Conservation (phyloP, 2,797 vertebrate species). For the Molossus alvarezi region DNA sequence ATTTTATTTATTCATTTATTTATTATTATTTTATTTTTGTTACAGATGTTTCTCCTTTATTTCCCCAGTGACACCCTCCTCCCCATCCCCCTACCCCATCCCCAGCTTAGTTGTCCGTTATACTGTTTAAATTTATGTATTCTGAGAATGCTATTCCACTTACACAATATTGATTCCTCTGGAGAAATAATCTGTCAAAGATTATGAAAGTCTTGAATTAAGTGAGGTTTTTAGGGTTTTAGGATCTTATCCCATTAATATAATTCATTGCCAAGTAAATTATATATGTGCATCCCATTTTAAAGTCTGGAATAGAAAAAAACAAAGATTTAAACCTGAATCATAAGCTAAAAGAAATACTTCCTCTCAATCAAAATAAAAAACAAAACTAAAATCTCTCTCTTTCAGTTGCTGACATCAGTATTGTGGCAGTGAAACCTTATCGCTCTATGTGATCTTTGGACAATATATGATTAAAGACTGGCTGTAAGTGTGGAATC, state of each 20-base stretch:
- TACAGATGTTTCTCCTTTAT: no score
- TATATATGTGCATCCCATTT: constrained; percentile 21
- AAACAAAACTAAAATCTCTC: not conserved
- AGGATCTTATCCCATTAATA: constrained; percentile 16
- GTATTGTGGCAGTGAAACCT: not conserved
- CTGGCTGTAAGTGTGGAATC: constrained; percentile 4
- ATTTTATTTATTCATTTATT: no score
- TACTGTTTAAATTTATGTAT: not conserved
- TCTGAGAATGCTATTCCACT: constrained; percentile 24
- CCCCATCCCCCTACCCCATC: no score
- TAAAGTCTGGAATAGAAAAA: constrained; percentile 57
- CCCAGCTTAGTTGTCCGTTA: no score
- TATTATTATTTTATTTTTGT: no score
- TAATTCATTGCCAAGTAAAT: constrained; percentile 10
- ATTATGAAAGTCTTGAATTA: constrained; percentile 51
- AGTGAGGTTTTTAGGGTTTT: not conserved
- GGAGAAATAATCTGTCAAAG: not conserved
- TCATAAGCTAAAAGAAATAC: constrained; percentile 48
- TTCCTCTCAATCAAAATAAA: not conserved
- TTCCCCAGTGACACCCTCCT: no score
- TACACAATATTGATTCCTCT: not conserved
- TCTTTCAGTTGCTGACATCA: not conserved
- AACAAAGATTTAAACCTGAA: constrained; percentile 24
- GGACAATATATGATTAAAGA: constrained; percentile 2
- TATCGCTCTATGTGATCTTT: not conserved